These are phyloP conservation scores for Valencia hispanica DNA, from an alignment of 2,797 vertebrate species.

Conservation along the genomic window DNA sequence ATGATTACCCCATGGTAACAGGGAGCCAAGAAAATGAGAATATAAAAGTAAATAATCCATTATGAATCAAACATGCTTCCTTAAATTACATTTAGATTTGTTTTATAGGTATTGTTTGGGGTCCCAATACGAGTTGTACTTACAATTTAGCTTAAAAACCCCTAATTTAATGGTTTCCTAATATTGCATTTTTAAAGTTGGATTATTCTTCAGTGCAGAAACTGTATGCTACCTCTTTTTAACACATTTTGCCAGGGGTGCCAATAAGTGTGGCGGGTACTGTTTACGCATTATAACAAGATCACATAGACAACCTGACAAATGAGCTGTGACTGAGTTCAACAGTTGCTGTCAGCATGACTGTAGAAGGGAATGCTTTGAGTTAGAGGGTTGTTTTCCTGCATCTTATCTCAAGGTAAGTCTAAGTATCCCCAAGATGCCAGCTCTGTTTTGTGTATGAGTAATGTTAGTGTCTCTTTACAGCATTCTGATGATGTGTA, in stretches of 20 bases:
- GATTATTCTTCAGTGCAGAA: neutral
- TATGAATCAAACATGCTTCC: neutral
- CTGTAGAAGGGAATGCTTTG: neutral
- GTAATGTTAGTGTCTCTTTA: conserved; percentile 28
- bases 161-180: neutral
- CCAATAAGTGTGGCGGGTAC: neutral
- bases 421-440: conserved; percentile 6
- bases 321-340: neutral
- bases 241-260: neutral
- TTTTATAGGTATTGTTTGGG: neutral
- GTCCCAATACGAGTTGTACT: neutral
- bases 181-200: neutral
- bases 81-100: neutral
- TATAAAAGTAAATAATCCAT: neutral
- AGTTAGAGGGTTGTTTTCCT: conserved; percentile 6
- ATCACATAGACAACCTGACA: neutral
- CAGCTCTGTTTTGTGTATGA: conserved; percentile 34
- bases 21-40: no score
- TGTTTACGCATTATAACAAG: neutral
- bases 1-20: neutral
- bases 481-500: conserved; percentile 23
- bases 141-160: neutral
- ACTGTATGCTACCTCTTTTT: neutral
- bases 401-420: conserved; percentile 1
- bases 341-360: conserved; percentile 10